Conservation (phyloP, 2,797 vertebrate species). For the Momotus momota region DNA sequence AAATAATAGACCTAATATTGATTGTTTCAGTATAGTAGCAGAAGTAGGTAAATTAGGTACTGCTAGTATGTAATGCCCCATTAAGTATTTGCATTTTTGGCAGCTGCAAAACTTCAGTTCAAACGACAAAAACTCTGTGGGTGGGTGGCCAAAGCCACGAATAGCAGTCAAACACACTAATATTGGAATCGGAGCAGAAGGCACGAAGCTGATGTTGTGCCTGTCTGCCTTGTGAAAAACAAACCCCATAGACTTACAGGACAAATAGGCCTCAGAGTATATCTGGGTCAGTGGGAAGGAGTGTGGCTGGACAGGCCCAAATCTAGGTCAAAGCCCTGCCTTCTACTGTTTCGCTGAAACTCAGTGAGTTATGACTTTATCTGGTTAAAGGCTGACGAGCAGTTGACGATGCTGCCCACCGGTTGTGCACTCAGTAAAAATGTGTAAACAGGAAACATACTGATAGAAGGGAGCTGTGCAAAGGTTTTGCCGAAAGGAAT, state of each 20-base stretch:
- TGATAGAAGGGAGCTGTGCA: not conserved
- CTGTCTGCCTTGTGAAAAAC: not conserved
- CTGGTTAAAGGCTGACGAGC: not conserved
- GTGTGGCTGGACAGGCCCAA: not conserved
- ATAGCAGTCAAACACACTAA: conserved; percentile 30
- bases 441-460: not conserved
- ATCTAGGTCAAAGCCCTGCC: not conserved
- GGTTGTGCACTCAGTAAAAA: not conserved
- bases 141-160: not conserved
- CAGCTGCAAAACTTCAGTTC: conserved; percentile 47
- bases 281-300: not conserved
- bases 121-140: not conserved
- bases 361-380: not conserved
- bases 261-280: not conserved
- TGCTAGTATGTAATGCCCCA: not conserved
- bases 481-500: not conserved
- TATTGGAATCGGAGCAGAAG: conserved; percentile 25
- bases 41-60: conserved; percentile 30
- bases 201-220: not conserved
- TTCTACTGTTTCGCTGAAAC: not conserved
- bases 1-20: not conserved
- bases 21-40: not conserved
- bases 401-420: not conserved
- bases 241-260: rapidly evolving
- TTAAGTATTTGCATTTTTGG: conserved; percentile 50